Evolutionary conservation across 2,797 vertebrate genomes (phyloP).

Genomic region (Babyrousa celebensis): DNA sequence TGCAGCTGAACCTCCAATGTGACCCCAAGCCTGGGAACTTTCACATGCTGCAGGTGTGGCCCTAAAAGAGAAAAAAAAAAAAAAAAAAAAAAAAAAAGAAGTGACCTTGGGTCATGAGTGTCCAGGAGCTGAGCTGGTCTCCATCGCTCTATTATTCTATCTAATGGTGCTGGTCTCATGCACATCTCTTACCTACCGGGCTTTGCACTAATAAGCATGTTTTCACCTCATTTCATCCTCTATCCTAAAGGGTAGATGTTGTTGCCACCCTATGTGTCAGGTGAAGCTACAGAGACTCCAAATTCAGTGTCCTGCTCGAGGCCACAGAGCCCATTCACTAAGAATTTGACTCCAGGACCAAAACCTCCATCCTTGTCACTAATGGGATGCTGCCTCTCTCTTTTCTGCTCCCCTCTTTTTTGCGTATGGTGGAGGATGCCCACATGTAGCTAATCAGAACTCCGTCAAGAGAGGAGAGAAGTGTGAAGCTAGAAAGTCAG

Average conservation of each 20-base stretch:
- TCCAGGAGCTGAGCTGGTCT: not conserved
- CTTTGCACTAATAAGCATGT: not conserved
- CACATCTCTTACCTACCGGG: not conserved
- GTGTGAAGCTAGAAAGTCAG: not conserved
- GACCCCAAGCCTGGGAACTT: too few species aligned
- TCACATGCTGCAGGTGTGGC: too few species aligned
- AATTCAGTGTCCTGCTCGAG: not conserved
- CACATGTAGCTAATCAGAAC: not conserved
- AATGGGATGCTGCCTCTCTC: not conserved
- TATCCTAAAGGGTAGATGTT: not conserved
- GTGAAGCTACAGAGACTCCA: not conserved
- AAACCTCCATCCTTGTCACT: not conserved
- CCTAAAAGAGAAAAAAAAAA: too few species aligned
- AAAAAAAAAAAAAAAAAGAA: not conserved
- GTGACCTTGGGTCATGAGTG: not conserved
- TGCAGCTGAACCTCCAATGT: too few species aligned
- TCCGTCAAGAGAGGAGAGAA: not conserved
- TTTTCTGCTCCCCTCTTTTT: not conserved
- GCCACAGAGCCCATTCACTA: not conserved
- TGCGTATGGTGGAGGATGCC: not conserved
- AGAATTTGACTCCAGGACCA: not conserved
- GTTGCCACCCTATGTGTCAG: not conserved
- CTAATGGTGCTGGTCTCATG: not conserved
- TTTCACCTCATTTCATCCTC: not conserved
- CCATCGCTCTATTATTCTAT: not conserved